Conservation (phyloP, 2,797 vertebrate genomes). For the Cryptoblepharus egeriae region DNA sequence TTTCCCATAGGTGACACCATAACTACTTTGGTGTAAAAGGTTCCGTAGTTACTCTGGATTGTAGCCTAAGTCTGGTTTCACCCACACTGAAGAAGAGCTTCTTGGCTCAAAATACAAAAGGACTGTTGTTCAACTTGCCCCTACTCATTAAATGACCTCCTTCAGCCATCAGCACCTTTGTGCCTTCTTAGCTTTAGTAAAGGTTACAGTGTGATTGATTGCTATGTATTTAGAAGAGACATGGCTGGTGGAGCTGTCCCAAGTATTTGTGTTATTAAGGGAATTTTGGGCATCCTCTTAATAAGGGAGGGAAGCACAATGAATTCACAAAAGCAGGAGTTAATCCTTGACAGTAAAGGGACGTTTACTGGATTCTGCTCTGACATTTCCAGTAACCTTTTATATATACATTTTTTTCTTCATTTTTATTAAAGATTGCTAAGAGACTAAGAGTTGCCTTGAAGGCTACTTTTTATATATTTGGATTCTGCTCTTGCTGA, state of each 20-base stretch:
- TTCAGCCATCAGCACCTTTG: no score
- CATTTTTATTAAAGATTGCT: no score
- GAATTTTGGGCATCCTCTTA: no score
- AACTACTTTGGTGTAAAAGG: no score
- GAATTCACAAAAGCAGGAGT: not conserved
- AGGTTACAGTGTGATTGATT: not conserved
- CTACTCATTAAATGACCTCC: not conserved
- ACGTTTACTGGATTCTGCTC: not conserved
- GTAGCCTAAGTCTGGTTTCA: no score
- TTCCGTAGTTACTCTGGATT: no score
- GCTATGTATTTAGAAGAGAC: not conserved
- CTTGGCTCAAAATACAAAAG: no score
- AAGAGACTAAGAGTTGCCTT: not conserved
- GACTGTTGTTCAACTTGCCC: not conserved
- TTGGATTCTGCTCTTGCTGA: conserved; percentile 55
- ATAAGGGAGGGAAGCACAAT: not conserved
- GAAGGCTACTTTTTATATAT: conserved; percentile 52
- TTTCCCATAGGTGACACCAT: no score
- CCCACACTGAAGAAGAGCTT: no score
- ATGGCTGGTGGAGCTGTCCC: not conserved
- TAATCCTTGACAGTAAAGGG: not conserved
- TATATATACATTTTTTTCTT: no score
- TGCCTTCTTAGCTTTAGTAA: not conserved
- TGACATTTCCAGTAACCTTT: not conserved
- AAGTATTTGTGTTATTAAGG: not conserved